Evolutionary conservation across 2,797 vertebrate genomes (phyloP), one percentile per base, ranked within the genome.

Genomic region (Semaprochilodus insignis): DNA sequence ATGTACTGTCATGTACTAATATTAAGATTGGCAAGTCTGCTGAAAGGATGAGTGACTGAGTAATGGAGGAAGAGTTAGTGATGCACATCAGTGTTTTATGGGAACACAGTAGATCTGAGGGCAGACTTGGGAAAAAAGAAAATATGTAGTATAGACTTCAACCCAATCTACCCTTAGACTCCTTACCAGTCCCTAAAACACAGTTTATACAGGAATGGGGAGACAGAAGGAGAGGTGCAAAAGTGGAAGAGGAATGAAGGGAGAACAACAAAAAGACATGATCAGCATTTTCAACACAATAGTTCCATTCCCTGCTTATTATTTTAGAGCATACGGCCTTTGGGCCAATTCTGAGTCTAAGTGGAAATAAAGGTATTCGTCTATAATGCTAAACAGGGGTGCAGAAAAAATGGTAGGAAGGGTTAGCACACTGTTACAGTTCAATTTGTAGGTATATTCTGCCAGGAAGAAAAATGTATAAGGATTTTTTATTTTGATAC

Each of bases 1-100:
- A n/a, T 51, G 34, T 54, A n/a, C 16, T 59, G 23, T 65, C 57
- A 52, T 52, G 8, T 6, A 77, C 70, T 92, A 92, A 90, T 89
- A 88, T 90, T 81, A 88, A 86, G 34, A 93, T 93, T 93, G 94
- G 95, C 95, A 95, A 95, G 94, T 94, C 90, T 93, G 91, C 91
- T 90, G 91, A 95, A 95, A 93, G 93, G 92, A 95, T 94, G 94
- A 94, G 94, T 87, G 88, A 92, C 88, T 88, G 57, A 81, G 74
- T 80, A 77, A 78, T 77, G 75, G 81, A 72, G 76, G 72, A 70
- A 40, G 48, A 84, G 75, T 78, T 71, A 78, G 57, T 65, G 73
- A n/a, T 74, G 51, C 65, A 83, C 72, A 77, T 54, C 21, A 74
- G 54, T 80, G 74, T 80, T 80, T 77, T 66, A 86, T 36, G 40